Conservation (phyloP, 2,888 invertebrate genomes). For the Pheosia gnoma region DNA sequence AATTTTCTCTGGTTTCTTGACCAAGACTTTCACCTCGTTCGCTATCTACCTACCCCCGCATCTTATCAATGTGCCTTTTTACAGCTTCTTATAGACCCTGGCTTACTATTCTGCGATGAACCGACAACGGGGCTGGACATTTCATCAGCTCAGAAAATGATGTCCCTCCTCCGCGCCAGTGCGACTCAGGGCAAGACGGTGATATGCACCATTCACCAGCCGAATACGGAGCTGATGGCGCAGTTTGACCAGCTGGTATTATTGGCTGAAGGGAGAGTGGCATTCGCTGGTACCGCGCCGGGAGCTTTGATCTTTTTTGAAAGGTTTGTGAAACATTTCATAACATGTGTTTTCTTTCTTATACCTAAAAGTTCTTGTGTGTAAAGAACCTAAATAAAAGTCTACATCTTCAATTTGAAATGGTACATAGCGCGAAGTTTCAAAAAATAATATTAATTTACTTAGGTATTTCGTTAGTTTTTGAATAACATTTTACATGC, state of each 20-base stretch:
- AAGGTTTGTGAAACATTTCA: slow-evolving; percentile 68
- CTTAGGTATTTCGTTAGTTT: no score
- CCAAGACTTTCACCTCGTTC: no score
- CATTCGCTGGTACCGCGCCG: slow-evolving; percentile 89
- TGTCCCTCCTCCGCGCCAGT: slow-evolving; percentile 87
- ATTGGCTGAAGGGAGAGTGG: slow-evolving; percentile 94
- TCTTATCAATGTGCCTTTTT: slow-evolving; percentile 16
- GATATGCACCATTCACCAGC: slow-evolving; percentile 97
- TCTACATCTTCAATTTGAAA: no score
- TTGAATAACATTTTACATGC: no score
- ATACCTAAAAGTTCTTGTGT: no score
- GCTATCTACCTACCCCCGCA: no score
- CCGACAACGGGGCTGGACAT: slow-evolving; percentile 98
- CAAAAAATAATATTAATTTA: no score
- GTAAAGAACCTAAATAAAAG: no score
- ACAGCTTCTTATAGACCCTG: slow-evolving; percentile 94
- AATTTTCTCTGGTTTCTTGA: no score
- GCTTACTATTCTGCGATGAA: slow-evolving; percentile 97
- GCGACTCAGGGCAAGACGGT: slow-evolving; percentile 92
- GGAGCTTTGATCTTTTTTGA: slow-evolving; percentile 80
- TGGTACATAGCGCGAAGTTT: no score
- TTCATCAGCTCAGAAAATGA: slow-evolving; percentile 94
- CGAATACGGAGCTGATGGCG: slow-evolving; percentile 93
- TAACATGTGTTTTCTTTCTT: no score
- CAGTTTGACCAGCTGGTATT: slow-evolving; percentile 91